phyloP scores from a whole-genome alignment of 2,888 invertebrate species.

The Hydraecia micacea region DNA sequence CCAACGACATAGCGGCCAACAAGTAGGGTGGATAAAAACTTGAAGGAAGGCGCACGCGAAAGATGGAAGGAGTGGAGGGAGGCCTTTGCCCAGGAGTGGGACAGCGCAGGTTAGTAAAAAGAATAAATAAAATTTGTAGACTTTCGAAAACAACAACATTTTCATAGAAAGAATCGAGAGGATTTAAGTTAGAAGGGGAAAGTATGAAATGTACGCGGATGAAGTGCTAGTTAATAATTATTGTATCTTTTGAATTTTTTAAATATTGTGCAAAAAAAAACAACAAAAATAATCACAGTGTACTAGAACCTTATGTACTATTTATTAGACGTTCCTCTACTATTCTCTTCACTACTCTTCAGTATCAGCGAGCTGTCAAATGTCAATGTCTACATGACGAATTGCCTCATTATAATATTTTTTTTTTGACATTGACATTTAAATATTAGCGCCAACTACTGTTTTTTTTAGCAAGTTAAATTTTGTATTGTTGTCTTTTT shows the following conservation, averaged over 20 bases:
- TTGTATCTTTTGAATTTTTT: background rate
- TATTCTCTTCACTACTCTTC: background rate
- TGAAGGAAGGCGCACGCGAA: no score
- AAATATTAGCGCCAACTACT: slow-evolving; percentile 33
- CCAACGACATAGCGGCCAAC: no score
- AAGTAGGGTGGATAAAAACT: no score
- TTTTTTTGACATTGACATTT: background rate
- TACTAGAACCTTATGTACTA: background rate
- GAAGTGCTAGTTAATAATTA: background rate
- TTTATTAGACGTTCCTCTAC: background rate
- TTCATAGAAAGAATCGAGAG: no score
- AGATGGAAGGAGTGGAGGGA: no score
- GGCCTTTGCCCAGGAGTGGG: no score
- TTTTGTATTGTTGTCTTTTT: background rate
- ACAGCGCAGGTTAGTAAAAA: no score
- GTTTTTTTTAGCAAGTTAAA: background rate
- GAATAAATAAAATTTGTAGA: no score
- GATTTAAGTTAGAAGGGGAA: background rate
- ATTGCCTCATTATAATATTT: background rate
- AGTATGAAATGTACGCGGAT: background rate
- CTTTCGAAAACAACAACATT: no score
- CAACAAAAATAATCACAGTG: background rate
- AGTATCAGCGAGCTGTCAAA: background rate
- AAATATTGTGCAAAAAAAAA: background rate
- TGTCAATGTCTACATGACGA: slow-evolving; percentile 3